Percentiles rank a stretch among this genome's conserved stretches.
Evolutionary conservation across 2,113 vertebrate species (phyloP).

Genomic region (Ariopsis seemanni): DNA sequence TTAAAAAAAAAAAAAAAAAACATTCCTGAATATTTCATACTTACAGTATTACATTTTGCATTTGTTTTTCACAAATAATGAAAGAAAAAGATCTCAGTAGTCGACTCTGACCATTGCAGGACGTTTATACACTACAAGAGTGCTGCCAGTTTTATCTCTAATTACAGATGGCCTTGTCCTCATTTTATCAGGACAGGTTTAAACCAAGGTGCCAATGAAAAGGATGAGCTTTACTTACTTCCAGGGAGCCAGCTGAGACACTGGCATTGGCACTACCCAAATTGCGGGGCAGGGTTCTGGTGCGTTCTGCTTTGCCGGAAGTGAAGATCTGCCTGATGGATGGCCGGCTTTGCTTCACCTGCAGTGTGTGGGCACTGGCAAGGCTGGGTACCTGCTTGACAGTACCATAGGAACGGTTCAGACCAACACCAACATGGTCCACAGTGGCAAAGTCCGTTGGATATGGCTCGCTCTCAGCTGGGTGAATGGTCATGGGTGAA

Average conservation of each 20-base stretch:
- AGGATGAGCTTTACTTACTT: slow-evolving; percentile 79
- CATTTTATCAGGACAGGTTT: background rate
- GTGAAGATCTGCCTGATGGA: slow-evolving; percentile 89
- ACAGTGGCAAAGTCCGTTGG: slow-evolving; percentile 82
- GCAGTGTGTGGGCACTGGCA: slow-evolving; percentile 82
- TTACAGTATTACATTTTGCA: background rate
- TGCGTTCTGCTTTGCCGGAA: slow-evolving; percentile 86
- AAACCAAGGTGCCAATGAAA: slow-evolving; percentile 1
- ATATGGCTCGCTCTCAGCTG: slow-evolving; percentile 81
- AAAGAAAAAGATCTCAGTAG: background rate
- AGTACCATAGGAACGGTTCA: slow-evolving; percentile 91
- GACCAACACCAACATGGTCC: slow-evolving; percentile 84
- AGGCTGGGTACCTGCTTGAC: slow-evolving; percentile 79
- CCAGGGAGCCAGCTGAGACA: slow-evolving; percentile 90
- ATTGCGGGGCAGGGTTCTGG: slow-evolving; percentile 95
- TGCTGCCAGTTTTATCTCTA: background rate
- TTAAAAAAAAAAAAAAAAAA: background rate
- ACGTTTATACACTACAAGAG: background rate
- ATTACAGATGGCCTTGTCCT: slow-evolving; percentile 15
- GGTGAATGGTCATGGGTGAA: slow-evolving; percentile 77
- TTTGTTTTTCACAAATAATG: background rate
- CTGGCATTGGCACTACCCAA: slow-evolving; percentile 86
- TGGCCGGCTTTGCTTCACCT: slow-evolving; percentile 88
- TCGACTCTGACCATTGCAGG: background rate
- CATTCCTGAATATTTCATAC: background rate